Conservation (phyloP, 1,140 invertebrate species). For the Aplysia californica region DNA sequence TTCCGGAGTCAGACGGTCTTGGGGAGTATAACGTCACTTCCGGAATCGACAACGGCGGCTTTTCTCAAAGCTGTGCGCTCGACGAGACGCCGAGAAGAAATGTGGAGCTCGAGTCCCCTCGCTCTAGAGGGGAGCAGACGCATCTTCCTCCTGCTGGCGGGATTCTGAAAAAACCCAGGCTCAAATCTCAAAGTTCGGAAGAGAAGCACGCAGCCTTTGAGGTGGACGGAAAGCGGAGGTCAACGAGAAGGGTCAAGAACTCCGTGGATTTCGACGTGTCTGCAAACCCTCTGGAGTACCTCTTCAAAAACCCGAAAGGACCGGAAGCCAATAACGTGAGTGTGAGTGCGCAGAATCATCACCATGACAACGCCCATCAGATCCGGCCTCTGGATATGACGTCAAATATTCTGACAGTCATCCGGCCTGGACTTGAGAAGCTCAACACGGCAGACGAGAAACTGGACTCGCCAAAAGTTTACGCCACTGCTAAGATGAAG, state of each 20-base stretch:
- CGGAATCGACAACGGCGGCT: not conserved
- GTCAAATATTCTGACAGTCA: constrained; percentile 27
- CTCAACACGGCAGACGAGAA: not conserved
- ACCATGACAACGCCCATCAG: not conserved
- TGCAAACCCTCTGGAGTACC: constrained; percentile 3
- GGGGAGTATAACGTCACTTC: too few relatives aligned
- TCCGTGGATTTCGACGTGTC: not conserved
- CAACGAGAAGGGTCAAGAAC: not conserved
- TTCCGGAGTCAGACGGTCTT: too few relatives aligned
- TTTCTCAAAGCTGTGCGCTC: not conserved
- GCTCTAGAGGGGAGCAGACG: too few relatives aligned
- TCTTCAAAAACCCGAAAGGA: constrained; percentile 27
- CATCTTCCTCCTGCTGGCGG: too few relatives aligned
- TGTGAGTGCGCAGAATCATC: not conserved
- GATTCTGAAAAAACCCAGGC: too few relatives aligned
- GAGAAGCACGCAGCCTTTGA: too few relatives aligned
- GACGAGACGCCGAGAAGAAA: too few relatives aligned
- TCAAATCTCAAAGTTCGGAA: too few relatives aligned
- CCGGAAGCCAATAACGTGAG: not conserved
- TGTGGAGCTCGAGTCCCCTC: too few relatives aligned
- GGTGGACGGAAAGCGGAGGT: not conserved
- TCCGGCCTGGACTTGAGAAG: not conserved
- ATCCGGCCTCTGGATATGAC: constrained; percentile 20
- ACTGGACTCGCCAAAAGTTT: not conserved
- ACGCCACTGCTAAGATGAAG: constrained; percentile 26